Conservation (phyloP, 2,797 vertebrate species). For the Erpetoichthys calabaricus region DNA sequence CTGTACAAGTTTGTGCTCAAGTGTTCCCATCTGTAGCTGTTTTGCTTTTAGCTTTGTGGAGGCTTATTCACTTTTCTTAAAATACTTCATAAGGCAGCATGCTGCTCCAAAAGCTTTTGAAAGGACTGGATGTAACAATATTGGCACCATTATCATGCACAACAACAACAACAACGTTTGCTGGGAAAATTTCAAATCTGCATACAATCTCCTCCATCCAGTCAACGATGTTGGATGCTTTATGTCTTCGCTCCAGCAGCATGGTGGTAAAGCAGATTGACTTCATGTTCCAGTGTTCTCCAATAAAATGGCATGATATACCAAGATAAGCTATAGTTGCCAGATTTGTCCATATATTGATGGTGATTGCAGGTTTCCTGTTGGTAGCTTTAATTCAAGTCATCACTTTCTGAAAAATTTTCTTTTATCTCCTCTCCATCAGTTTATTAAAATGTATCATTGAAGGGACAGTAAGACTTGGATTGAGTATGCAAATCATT, state of each 20-base stretch:
- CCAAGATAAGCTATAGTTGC: conserved; percentile 7
- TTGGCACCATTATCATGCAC: conserved; percentile 16
- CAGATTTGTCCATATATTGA: too few relatives aligned
- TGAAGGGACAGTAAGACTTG: too few relatives aligned
- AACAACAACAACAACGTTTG: conserved; percentile 6
- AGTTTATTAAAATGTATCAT: too few relatives aligned
- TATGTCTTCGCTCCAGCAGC: conserved; percentile 13
- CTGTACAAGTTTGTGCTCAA: background rate
- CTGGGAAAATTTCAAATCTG: conserved; percentile 2
- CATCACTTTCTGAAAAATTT: too few relatives aligned
- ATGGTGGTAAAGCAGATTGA: conserved; percentile 5
- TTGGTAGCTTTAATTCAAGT: too few relatives aligned
- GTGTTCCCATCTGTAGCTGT: conserved; percentile 8
- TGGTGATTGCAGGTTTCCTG: too few relatives aligned
- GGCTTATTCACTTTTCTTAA: conserved; percentile 4
- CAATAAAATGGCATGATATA: conserved; percentile 16
- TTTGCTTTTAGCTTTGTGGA: background rate
- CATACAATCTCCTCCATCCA: conserved; percentile 11
- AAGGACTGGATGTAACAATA: conserved; percentile 7
- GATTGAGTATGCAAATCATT: too few relatives aligned
- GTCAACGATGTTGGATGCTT: conserved; percentile 10
- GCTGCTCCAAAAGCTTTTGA: conserved; percentile 4
- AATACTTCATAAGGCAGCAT: conserved; percentile 3
- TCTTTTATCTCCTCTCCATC: too few relatives aligned
- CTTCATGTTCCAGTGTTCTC: conserved; percentile 11